phyloP scores from a whole-genome alignment of 2,113 vertebrate genomes.

The Turdus rufiventris region DNA sequence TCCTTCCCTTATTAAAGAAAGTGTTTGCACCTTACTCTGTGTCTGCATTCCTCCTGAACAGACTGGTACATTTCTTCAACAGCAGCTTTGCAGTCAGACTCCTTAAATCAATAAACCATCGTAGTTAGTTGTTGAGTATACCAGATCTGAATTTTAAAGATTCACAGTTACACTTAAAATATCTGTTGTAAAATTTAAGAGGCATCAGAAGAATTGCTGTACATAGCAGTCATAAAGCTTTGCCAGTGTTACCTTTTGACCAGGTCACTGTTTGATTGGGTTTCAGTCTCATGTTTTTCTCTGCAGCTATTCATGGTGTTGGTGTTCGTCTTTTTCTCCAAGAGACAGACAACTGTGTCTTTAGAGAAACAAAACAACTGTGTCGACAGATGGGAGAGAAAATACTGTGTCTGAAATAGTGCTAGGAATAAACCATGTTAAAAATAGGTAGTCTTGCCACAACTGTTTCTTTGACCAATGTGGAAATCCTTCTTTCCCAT shows the following conservation, averaged over 20 bases:
- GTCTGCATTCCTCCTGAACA: background rate
- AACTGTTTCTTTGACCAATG: constrained; percentile 14
- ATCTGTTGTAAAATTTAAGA: constrained; percentile 3
- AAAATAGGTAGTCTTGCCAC: constrained; percentile 65
- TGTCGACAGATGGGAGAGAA: constrained; percentile 57
- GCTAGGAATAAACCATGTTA: constrained; percentile 31
- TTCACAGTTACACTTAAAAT: background rate
- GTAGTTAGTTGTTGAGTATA: constrained; percentile 21
- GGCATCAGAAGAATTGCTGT: background rate
- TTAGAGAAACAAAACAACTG: constrained; percentile 55
- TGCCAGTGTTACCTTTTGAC: background rate
- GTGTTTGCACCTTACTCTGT: background rate
- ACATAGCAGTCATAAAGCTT: background rate
- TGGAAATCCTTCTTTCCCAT: constrained; percentile 25
- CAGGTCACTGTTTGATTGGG: background rate
- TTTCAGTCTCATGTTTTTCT: background rate
- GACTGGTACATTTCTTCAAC: background rate
- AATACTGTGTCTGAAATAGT: constrained; percentile 47
- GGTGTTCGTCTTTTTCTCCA: background rate
- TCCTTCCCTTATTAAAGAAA: background rate
- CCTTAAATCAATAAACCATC: constrained; percentile 25
- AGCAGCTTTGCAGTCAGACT: background rate
- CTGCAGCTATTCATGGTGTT: background rate
- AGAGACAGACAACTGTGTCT: constrained; percentile 17
- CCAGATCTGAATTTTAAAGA: constrained; percentile 48